Conservation (phyloP, 2,888 invertebrate genomes). For the Pterostichus niger region DNA sequence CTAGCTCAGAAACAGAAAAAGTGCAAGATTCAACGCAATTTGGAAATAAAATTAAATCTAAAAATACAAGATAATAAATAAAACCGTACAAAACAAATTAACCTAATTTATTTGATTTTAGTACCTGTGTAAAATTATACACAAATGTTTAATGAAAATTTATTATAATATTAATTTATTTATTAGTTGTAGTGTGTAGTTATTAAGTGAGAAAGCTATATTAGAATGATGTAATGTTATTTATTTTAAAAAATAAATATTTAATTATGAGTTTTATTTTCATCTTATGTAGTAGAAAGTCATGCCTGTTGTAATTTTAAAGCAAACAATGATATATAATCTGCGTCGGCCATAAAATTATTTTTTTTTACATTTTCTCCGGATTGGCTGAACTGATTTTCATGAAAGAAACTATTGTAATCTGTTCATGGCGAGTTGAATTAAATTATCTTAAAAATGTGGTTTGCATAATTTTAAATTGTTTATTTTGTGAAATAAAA, state of each 20-base stretch:
- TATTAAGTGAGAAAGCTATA: not conserved
- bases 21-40: slow-evolving; percentile 67
- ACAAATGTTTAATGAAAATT: not conserved
- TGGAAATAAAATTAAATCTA: slow-evolving; percentile 71
- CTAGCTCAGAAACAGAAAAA: slow-evolving; percentile 56
- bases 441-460: too few species aligned
- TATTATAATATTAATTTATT: slow-evolving; percentile 24
- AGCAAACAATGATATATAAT: too few species aligned
- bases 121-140: slow-evolving; percentile 68
- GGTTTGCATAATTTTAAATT: too few species aligned
- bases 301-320: too few species aligned
- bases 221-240: slow-evolving; percentile 25
- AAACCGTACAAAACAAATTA: slow-evolving; percentile 10
- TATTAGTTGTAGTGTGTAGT: slow-evolving; percentile 12
- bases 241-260: slow-evolving; percentile 31
- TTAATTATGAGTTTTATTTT: not conserved
- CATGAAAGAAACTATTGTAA: too few species aligned
- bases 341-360: too few species aligned
- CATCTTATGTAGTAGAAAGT: not conserved
- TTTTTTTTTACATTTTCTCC: too few species aligned
- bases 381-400: too few species aligned
- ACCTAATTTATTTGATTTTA: slow-evolving; percentile 67
- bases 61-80: slow-evolving; percentile 68
- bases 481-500: not conserved
- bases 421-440: too few species aligned